Evolutionary conservation across 2,797 vertebrate species (phyloP).

Genomic region (Anomalospiza imberbis): DNA sequence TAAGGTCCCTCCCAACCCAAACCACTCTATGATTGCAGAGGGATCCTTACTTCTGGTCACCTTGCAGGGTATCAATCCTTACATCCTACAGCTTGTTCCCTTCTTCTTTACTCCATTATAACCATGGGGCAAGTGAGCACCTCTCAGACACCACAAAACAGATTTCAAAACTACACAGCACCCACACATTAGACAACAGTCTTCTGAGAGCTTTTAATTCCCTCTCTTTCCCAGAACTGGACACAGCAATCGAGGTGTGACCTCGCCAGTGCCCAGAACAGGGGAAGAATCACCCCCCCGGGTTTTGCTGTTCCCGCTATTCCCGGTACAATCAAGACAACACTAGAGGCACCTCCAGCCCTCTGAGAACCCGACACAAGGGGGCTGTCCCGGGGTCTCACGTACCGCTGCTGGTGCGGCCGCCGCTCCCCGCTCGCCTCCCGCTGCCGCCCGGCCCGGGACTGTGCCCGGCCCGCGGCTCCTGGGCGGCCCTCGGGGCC

Average conservation of each 20-base stretch:
- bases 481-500: fast-evolving
- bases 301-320: background rate
- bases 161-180: background rate
- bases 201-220: background rate
- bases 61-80: background rate
- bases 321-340: background rate
- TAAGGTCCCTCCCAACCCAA: background rate
- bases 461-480: background rate
- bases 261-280: background rate
- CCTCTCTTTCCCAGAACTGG: background rate
- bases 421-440: background rate
- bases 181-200: background rate
- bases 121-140: background rate
- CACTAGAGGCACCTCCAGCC: background rate
- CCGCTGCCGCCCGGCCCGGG: background rate
- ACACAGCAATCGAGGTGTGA: background rate
- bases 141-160: background rate
- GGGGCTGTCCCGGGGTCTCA: background rate
- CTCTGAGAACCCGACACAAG: fast-evolving
- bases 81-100: background rate
- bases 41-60: background rate
- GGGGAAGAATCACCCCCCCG: background rate
- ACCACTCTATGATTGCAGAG: background rate
- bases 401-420: fast-evolving
- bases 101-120: background rate